These are phyloP conservation scores for Osmoderma eremita DNA, from an alignment of 2,888 invertebrate species.

Conservation along the genomic window DNA sequence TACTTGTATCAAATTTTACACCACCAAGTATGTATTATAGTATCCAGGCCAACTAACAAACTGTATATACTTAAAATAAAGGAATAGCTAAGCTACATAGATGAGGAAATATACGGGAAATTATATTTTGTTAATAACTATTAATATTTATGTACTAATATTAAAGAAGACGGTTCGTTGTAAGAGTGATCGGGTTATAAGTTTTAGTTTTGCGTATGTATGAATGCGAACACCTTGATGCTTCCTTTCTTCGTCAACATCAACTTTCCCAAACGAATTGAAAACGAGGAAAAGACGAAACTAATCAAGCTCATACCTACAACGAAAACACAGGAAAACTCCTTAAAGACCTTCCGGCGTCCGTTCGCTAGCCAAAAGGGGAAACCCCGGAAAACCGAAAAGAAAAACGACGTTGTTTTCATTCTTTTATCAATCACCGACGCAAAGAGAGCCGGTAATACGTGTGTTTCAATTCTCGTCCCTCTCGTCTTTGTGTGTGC, in stretches of 20 bases:
- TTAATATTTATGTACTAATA: conserved; percentile 1
- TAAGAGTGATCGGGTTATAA: not conserved
- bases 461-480: conserved; percentile 55
- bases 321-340: conserved; percentile 10
- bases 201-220: not conserved
- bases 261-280: not conserved
- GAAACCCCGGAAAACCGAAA: conserved; percentile 2
- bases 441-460: conserved; percentile 44
- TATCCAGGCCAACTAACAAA: too few relatives aligned
- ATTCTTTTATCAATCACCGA: conserved; percentile 37
- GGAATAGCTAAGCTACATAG: conserved; percentile 19
- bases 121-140: conserved; percentile 31
- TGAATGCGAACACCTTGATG: not conserved
- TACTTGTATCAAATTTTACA: too few relatives aligned
- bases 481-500: conserved; percentile 56
- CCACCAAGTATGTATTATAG: too few relatives aligned
- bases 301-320: conserved; percentile 3
- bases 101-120: conserved; percentile 32
- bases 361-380: not conserved
- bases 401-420: conserved; percentile 34
- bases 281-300: not conserved
- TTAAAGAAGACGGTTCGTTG: not conserved
- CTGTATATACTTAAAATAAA: conserved; percentile 2
- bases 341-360: too few relatives aligned
- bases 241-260: not conserved